Conservation (phyloP, 2,888 invertebrate genomes). For the Gisinianus flammeolus region DNA sequence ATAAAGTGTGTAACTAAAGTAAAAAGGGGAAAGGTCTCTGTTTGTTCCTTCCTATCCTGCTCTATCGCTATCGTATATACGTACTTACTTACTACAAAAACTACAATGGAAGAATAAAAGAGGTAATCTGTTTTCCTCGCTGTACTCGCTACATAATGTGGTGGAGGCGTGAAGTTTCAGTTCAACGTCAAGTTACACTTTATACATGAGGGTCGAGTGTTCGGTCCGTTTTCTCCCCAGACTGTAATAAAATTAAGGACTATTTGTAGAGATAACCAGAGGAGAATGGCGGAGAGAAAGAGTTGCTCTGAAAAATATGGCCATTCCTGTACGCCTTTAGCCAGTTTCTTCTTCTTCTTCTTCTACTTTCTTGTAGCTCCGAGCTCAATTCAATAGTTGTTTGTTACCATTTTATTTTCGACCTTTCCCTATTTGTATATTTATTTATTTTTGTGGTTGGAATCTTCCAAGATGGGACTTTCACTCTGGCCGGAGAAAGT, state of each 20-base stretch:
- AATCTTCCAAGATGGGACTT: too few relatives aligned
- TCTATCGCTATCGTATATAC: not conserved
- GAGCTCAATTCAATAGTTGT: not conserved
- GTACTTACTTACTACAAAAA: too few relatives aligned
- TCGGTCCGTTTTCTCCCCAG: conserved; percentile 45
- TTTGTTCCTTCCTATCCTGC: not conserved
- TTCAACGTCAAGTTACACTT: conserved; percentile 16
- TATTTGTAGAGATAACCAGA: conserved; percentile 55
- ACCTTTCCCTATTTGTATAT: not conserved
- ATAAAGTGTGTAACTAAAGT: not conserved
- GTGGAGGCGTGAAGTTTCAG: conserved; percentile 11
- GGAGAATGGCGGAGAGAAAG: conserved; percentile 23
- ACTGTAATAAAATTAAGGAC: conserved; percentile 56
- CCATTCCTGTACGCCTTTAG: not conserved
- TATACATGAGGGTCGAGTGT: not conserved
- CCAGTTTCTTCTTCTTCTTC: not conserved
- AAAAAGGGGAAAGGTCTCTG: not conserved
- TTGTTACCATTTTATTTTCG: not conserved
- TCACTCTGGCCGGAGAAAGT: too few relatives aligned
- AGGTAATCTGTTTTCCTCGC: conserved; percentile 9
- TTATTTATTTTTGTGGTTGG: not conserved
- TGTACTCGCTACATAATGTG: not conserved
- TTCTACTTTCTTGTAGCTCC: not conserved
- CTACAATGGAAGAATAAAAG: conserved; percentile 10
- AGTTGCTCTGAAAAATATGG: conserved; percentile 5